Evolutionary conservation across 2,113 vertebrate species (phyloP).

Genomic region (Proteles cristata): DNA sequence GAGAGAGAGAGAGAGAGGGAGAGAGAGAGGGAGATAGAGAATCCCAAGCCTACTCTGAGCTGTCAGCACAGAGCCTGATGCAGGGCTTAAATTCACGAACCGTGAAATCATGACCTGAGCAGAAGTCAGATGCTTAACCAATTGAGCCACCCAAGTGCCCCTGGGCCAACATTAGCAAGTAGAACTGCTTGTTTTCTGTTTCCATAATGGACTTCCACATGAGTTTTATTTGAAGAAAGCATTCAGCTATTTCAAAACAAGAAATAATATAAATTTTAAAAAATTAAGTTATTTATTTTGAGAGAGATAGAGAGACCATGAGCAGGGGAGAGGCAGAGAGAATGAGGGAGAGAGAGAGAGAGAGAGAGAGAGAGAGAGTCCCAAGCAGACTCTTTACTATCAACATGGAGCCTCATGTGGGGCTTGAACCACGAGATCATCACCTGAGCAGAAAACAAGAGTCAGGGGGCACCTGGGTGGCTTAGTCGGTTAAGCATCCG

Average conservation of each 20-base stretch:
- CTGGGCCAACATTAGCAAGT: neutral
- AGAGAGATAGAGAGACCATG: neutral
- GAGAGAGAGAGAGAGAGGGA: too few species aligned
- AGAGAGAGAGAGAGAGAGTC: neutral
- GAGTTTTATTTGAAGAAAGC: neutral
- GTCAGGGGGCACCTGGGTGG: too few species aligned
- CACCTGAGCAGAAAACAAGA: neutral
- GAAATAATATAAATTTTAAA: neutral
- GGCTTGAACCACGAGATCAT: neutral
- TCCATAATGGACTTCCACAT: neutral
- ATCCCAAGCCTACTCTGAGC: too few species aligned
- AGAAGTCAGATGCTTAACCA: too few species aligned
- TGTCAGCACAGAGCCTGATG: too few species aligned
- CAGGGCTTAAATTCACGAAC: too few species aligned
- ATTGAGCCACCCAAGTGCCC: too few species aligned
- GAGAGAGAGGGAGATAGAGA: too few species aligned
- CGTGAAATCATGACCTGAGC: too few species aligned
- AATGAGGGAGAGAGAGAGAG: neutral
- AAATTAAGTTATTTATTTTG: neutral
- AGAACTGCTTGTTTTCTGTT: neutral
- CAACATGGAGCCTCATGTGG: neutral
- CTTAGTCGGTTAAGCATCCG: too few species aligned
- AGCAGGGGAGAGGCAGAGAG: neutral
- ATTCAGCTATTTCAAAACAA: constrained; percentile 14
- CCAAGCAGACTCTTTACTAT: neutral